Base-by-base conservation (phyloP, 2,888 invertebrate species). In the Invenusta paracnida region DNA sequence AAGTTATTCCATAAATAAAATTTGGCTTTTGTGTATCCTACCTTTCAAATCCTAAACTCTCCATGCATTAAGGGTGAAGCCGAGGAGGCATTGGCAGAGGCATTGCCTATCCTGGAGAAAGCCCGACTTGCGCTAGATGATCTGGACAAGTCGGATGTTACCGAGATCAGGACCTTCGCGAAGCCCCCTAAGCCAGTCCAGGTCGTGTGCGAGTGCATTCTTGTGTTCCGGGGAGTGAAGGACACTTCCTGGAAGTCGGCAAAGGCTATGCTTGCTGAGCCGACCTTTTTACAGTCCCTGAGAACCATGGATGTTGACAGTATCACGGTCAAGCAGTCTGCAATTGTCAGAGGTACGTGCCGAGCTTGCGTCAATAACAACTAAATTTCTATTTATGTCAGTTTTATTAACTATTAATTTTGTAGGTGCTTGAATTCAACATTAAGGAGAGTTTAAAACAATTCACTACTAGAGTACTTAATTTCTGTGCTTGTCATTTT, bases 231-330 rank as follows among this genome's bases (percentile, higher is more conserved):
- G 87, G 95, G 95, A 0, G 93, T 94, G 81, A 95, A 95, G 88
- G 96, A 96, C 88, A 94, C 96, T 0, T 95, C 94, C 79, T 97
- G 96, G 96, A 96, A 96, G 91, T 94, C 94, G 0, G 96, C 96
- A 0, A 96, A 95, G 91, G 95, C 93, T 0, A 95, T 97, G 94
- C 96, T 97, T 96, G 94, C 95, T 0, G 96, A 97, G 90, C 94
- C 95, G 0, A 95, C 94, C 91, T 97, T 96, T 91, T 91, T 97
- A 66, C 93, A 93, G 84, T 93, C 93, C 85, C 92, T 97, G 48
- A 94, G 95, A 91, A 95, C 96, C 91, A 94, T 97, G 94, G 95
- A 97, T 90, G 95, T 91, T 0, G 92, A 92, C 86, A 88, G 88
- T 85, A 92, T 92, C 79, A 90, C 91, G 0, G 87, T 87, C 27